Evolutionary conservation across 2,797 vertebrate genomes (phyloP).

Genomic region (Fundulus diaphanus): DNA sequence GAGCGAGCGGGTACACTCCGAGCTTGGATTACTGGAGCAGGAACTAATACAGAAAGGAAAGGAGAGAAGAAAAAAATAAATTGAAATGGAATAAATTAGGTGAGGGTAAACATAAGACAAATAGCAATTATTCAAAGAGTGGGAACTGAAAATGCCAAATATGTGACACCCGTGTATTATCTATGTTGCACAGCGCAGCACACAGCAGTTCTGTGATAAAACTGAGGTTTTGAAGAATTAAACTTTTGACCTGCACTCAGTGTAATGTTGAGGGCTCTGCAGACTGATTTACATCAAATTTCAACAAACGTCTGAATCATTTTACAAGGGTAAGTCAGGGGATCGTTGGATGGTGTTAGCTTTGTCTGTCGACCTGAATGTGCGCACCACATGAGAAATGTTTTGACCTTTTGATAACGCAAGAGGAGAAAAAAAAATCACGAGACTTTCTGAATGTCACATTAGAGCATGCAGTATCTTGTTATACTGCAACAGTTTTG

Average conservation of each 20-base stretch:
- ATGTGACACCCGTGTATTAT: neutral
- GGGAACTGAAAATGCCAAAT: conserved; percentile 4
- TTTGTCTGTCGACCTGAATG: conserved; percentile 4
- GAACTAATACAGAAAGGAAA: neutral
- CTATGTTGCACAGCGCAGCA: neutral
- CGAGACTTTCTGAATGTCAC: conserved; percentile 9
- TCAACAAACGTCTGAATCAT: neutral
- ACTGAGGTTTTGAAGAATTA: neutral
- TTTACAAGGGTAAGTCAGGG: neutral
- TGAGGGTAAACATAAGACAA: conserved; percentile 10
- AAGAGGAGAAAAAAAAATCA: neutral
- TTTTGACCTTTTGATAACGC: neutral
- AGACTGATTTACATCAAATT: neutral
- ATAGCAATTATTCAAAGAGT: conserved; percentile 7
- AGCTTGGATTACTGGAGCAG: conserved; percentile 27
- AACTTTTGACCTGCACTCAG: neutral
- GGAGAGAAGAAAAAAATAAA: conserved; percentile 17
- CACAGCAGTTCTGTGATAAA: neutral
- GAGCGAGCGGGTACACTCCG: conserved; percentile 12
- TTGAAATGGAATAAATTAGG: conserved; percentile 22
- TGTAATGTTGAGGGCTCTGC: neutral
- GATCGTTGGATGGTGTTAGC: neutral
- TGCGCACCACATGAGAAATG: neutral
- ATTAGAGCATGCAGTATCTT: conserved; percentile 8
- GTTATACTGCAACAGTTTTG: conserved; percentile 8